Conservation (phyloP, 1,140 invertebrate genomes). For the Zaprionus inermis region DNA sequence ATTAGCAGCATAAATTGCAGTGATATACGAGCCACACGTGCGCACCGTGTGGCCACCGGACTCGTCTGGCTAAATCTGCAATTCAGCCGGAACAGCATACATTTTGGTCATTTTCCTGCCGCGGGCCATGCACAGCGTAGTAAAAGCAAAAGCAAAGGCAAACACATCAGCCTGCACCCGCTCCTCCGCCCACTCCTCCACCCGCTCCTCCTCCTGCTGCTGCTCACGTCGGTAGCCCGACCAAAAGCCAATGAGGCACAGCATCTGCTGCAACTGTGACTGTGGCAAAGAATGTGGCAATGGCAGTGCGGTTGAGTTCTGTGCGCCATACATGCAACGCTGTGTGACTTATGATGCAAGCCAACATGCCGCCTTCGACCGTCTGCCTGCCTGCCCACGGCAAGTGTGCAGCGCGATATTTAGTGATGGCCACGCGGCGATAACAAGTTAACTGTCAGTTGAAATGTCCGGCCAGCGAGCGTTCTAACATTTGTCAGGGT, state of each 20-base stretch:
- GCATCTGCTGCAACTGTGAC: slow-evolving; percentile 66
- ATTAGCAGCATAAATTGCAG: slow-evolving; percentile 27
- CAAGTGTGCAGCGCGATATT: slow-evolving; percentile 39
- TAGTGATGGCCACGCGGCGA: slow-evolving; percentile 61
- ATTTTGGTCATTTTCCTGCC: slow-evolving; percentile 74
- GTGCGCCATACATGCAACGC: slow-evolving; percentile 51
- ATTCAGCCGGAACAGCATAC: slow-evolving; percentile 77
- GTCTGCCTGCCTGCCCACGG: slow-evolving; percentile 19
- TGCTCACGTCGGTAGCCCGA: background rate
- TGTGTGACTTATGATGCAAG: slow-evolving; percentile 68
- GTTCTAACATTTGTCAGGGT: slow-evolving; percentile 27
- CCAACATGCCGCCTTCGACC: slow-evolving; percentile 37
- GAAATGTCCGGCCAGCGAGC: background rate
- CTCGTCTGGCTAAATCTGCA: slow-evolving; percentile 59
- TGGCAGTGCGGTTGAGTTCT: slow-evolving; percentile 25
- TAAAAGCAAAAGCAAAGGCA: slow-evolving; percentile 45
- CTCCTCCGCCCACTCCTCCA: no score
- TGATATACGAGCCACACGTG: slow-evolving; percentile 23
- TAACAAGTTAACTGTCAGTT: slow-evolving; percentile 51
- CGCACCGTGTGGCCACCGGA: slow-evolving; percentile 17
- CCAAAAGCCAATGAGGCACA: slow-evolving; percentile 67
- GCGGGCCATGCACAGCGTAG: slow-evolving; percentile 50
- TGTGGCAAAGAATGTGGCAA: slow-evolving; percentile 67
- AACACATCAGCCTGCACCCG: slow-evolving; percentile 9
- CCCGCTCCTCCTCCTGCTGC: background rate